A percentile compares a stretch with the other conserved stretches of the same genome.
Evolutionary conservation across 2,797 vertebrate genomes (phyloP).

Genomic region (Phylloscopus collybita): DNA sequence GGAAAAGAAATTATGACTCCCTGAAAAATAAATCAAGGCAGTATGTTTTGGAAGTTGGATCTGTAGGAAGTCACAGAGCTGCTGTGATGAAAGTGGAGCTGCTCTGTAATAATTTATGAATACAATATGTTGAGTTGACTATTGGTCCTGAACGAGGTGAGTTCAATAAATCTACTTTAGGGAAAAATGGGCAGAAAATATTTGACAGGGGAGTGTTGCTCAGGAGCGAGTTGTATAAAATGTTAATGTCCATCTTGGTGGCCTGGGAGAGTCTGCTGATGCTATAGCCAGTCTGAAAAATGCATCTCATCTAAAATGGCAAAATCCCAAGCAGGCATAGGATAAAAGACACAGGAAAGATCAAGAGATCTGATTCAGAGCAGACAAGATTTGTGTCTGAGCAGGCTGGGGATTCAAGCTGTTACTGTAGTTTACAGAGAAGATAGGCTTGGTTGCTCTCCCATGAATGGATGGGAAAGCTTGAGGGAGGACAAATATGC

Average conservation of each 20-base stretch:
- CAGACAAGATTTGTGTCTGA: not conserved
- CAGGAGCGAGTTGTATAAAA: not conserved
- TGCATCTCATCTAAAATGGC: not conserved
- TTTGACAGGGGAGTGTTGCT: not conserved
- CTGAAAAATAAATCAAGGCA: not conserved
- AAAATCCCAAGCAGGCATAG: not conserved
- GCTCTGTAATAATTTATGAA: slow-evolving; percentile 22
- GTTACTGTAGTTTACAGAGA: not conserved
- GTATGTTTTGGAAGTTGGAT: not conserved
- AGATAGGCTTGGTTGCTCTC: not conserved
- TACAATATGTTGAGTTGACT: not conserved
- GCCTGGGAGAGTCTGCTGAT: not conserved
- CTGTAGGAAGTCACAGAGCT: not conserved
- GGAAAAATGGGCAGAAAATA: not conserved
- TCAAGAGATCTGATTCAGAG: not conserved
- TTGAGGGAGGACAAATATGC: not conserved
- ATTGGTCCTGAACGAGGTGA: not conserved
- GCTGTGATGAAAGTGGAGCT: not conserved
- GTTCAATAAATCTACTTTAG: not conserved
- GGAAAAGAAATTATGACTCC: not conserved
- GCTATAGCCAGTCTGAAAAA: not conserved
- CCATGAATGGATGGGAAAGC: not conserved
- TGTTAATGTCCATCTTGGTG: not conserved
- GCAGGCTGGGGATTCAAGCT: not conserved
- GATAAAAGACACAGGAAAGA: not conserved